phyloP scores from a whole-genome alignment of 2,888 invertebrate genomes.

The Dasysyrphus albostriatus region DNA sequence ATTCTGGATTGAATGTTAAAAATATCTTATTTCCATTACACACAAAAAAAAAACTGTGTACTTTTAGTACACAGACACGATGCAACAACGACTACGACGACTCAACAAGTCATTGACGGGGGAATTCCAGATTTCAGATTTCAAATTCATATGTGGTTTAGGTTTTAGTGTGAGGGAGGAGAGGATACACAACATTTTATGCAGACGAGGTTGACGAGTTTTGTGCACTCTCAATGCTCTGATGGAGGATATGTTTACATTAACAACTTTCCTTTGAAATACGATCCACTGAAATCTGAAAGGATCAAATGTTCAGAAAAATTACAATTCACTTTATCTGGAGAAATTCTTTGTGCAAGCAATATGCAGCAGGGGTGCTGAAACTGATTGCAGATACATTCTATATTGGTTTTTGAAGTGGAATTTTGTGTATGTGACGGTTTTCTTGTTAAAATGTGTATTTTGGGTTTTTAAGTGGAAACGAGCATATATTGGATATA shows the following conservation, averaged over 20 bases:
- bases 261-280: constrained; percentile 68
- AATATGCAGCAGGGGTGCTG: constrained; percentile 17
- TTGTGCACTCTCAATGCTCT: constrained; percentile 8
- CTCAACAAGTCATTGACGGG: constrained; percentile 60
- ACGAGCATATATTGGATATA: neutral
- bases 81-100: constrained; percentile 1
- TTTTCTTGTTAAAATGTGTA: constrained; percentile 29
- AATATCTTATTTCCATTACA: constrained; percentile 52
- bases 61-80: neutral
- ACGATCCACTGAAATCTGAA: constrained; percentile 41
- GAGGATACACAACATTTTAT: constrained; percentile 12
- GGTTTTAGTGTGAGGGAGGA: neutral
- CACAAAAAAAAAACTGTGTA: constrained; percentile 16
- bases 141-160: constrained; percentile 26
- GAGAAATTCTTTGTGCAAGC: constrained; percentile 6
- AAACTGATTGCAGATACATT: neutral
- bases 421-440: constrained; percentile 9
- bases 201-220: constrained; percentile 21
- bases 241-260: constrained; percentile 54
- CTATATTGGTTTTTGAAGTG: constrained; percentile 34
- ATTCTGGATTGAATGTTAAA: constrained; percentile 31
- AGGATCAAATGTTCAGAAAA: constrained; percentile 46
- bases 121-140: constrained; percentile 39
- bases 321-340: constrained; percentile 30
- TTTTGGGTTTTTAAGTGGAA: constrained; percentile 55